These are phyloP conservation scores for Nomia melanderi DNA, from an alignment of 1,140 invertebrate genomes.

Conservation along the genomic window DNA sequence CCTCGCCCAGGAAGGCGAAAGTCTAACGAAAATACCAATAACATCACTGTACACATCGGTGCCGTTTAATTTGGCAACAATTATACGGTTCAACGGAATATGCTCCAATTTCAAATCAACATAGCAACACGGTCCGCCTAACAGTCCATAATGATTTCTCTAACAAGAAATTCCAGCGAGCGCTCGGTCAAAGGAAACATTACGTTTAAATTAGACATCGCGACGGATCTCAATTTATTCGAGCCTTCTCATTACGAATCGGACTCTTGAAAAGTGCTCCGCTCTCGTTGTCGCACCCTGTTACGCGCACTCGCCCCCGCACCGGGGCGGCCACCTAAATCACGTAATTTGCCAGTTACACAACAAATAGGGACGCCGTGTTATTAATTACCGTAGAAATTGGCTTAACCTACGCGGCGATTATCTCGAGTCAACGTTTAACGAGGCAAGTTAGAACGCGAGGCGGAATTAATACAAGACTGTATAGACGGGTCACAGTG, in stretches of 20 bases:
- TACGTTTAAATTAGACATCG: conserved; percentile 4
- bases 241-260: conserved; percentile 16
- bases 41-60: no score
- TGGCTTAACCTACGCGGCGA: conserved; percentile 35
- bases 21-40: no score
- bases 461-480: conserved; percentile 13
- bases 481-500: not conserved
- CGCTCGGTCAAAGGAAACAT: not conserved
- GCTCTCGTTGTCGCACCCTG: not conserved
- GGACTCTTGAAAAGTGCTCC: not conserved
- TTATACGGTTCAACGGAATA: not conserved
- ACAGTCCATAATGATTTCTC: not conserved
- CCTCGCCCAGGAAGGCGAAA: no score
- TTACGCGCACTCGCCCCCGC: not conserved
- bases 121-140: not conserved
- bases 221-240: conserved; percentile 19
- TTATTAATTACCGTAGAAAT: conserved; percentile 44
- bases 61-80: not conserved
- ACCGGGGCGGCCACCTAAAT: conserved; percentile 11
- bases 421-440: conserved; percentile 16
- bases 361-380: conserved; percentile 29
- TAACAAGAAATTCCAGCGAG: not conserved
- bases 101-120: not conserved
- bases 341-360: conserved; percentile 33
- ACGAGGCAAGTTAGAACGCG: conserved; percentile 32